Evolutionary conservation across 2,113 vertebrate species (phyloP), one percentile per base, ranked within the genome.

Genomic region (Leptobrachium ailaonicum): DNA sequence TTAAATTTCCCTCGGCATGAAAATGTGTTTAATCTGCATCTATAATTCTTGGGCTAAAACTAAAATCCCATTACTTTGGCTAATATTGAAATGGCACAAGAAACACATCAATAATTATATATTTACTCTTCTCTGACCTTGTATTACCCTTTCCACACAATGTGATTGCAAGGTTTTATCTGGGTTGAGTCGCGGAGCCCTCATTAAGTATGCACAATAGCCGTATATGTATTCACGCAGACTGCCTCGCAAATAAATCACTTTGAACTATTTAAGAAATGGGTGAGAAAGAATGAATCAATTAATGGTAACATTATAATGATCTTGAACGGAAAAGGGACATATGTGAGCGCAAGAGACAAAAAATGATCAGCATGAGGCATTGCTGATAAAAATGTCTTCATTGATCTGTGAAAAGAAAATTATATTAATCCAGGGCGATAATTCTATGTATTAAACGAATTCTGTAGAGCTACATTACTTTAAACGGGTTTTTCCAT

Each of bases 281-380:
- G 58, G 42, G 14, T 20, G 66, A 67, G 54, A 43, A 73, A 42
- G 47, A 67, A 67, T 67, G 71, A 73, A 54, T 74, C 71, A 73
- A 67, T 80, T 80, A 80, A 56, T 60, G 41, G 78, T 67, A 80
- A 80, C 78, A 68, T 80, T 74, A 60, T 20, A 67, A 74, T 80
- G 78, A 80, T 80, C 63, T 80, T 80, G 71, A 80, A 76, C 53
- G 44, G 32, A 62, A 76, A 67, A 44, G 50, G 71, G 63, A 73
- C 78, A 74, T 68, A 73, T 74, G 78, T 58, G 71, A 68, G 71
- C 53, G 50, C n/a, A 63, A 71, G 50, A 44, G 76, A 67, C 41
- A 74, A 66, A 73, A 32, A 79, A 54, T 66, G 45, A 80, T 80
- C 63, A 80, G 71, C 45, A 67, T 42, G n/a, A 43, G 41, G 41